A percentile compares a stretch with the other conserved stretches of the same genome.
Conservation (phyloP, 2,113 vertebrate species). For the Nothobranchius furzeri region DNA sequence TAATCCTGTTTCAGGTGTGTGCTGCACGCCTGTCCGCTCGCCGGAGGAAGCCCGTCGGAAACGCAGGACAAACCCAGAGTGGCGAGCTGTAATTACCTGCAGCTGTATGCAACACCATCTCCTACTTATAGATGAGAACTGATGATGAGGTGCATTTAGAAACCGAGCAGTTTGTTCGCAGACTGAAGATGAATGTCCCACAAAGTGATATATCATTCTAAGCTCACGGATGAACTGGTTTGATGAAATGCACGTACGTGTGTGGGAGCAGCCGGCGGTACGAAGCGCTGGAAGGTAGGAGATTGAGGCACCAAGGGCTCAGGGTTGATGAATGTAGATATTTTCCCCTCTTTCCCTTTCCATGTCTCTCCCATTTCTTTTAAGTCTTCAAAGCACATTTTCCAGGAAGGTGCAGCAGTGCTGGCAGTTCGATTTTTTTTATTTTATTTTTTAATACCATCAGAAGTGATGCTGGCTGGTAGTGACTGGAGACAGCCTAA, state of each 20-base stretch:
- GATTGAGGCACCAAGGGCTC: background rate
- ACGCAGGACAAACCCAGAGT: background rate
- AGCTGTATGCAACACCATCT: constrained; percentile 11
- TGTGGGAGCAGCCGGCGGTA: constrained; percentile 24
- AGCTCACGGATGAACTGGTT: background rate
- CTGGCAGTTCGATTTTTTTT: constrained; percentile 40
- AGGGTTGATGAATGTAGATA: constrained; percentile 1
- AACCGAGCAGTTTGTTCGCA: constrained; percentile 7
- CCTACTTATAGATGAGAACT: constrained; percentile 4
- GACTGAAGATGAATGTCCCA: constrained; percentile 16
- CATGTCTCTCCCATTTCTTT: constrained; percentile 7
- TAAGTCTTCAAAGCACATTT: constrained; percentile 46
- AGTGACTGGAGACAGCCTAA: constrained; percentile 33
- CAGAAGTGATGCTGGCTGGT: constrained; percentile 40
- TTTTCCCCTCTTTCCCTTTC: background rate
- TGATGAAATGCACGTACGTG: constrained; percentile 23
- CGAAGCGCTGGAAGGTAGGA: constrained; percentile 1
- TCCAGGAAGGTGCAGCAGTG: constrained; percentile 35
- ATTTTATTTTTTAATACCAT: constrained; percentile 45
- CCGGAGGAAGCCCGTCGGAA: background rate
- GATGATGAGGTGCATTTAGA: constrained; percentile 36
- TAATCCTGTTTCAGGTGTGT: background rate
- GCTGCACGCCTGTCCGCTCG: background rate
- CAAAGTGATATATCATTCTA: constrained; percentile 34
- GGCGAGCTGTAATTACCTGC: background rate